phyloP scores from a whole-genome alignment of 2,113 vertebrate species.

The Furnarius figulus region DNA sequence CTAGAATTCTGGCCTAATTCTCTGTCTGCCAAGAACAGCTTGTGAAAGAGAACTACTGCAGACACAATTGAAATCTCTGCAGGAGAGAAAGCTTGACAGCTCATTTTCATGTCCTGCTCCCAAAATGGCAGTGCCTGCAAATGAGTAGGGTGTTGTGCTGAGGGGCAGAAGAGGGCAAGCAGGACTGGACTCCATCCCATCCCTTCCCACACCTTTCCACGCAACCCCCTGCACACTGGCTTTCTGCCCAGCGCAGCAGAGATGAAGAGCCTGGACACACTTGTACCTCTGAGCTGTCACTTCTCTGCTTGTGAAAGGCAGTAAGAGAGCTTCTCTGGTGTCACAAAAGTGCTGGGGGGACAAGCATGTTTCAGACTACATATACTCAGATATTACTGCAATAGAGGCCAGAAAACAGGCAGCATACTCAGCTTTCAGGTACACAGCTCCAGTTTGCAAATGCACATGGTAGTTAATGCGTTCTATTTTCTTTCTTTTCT shows the following conservation, averaged over 20 bases:
- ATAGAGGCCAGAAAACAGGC: neutral
- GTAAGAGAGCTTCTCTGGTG: neutral
- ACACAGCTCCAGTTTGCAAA: neutral
- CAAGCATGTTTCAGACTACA: neutral
- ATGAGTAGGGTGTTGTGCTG: neutral
- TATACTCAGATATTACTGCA: neutral
- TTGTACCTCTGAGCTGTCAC: neutral
- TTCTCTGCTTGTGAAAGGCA: neutral
- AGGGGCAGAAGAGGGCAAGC: neutral
- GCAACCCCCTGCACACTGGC: accelerated
- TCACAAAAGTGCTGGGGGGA: neutral
- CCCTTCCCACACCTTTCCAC: neutral
- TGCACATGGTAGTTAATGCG: neutral
- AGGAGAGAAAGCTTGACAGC: neutral
- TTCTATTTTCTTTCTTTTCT: conserved; percentile 1
- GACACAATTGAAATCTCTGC: neutral
- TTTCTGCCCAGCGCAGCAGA: accelerated
- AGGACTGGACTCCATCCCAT: neutral
- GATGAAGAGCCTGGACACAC: neutral
- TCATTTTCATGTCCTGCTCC: neutral
- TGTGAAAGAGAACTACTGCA: neutral
- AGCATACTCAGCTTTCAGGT: neutral
- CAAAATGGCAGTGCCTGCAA: neutral
- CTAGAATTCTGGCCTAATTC: neutral
- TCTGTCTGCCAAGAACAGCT: neutral